A percentile compares a stretch with the other conserved stretches of the same genome.
These are phyloP conservation scores for Elephas maximus DNA, from an alignment of 2,113 vertebrate genomes.

Conservation along the genomic window DNA sequence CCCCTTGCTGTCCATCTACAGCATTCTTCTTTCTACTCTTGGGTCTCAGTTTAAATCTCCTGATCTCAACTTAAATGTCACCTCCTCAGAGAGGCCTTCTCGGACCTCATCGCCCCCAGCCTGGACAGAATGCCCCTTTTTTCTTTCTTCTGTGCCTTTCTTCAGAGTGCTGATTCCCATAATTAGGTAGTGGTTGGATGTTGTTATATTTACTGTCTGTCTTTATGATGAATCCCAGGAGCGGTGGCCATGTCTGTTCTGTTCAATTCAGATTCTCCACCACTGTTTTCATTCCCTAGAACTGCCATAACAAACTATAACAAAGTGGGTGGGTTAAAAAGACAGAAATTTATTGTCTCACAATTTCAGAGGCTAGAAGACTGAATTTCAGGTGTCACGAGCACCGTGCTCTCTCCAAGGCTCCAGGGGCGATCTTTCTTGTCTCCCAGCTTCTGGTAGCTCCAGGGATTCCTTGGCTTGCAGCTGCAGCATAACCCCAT, in stretches of 20 bases:
- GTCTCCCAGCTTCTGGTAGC: background rate
- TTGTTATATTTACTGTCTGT: fast-evolving
- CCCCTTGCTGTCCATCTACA: background rate
- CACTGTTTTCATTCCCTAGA: background rate
- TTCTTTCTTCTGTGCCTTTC: background rate
- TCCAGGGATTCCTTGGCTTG: background rate
- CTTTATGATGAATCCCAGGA: background rate
- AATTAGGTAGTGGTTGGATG: fast-evolving
- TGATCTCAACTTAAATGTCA: background rate
- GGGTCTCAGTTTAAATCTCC: background rate
- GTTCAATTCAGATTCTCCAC: background rate
- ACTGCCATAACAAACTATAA: background rate
- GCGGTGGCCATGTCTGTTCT: background rate
- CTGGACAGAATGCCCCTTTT: fast-evolving
- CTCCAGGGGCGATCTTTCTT: background rate
- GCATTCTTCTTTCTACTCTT: background rate
- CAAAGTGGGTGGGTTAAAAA: background rate
- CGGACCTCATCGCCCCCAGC: fast-evolving
- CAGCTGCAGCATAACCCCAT: background rate
- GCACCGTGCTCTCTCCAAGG: background rate
- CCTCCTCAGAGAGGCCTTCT: background rate
- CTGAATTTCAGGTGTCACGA: background rate
- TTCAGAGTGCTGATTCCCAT: background rate
- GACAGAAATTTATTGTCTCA: background rate
- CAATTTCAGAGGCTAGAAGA: background rate